Percentiles rank a stretch among this genome's conserved stretches.
Conservation (phyloP, 1,140 invertebrate genomes). For the Musca vetustissima region DNA sequence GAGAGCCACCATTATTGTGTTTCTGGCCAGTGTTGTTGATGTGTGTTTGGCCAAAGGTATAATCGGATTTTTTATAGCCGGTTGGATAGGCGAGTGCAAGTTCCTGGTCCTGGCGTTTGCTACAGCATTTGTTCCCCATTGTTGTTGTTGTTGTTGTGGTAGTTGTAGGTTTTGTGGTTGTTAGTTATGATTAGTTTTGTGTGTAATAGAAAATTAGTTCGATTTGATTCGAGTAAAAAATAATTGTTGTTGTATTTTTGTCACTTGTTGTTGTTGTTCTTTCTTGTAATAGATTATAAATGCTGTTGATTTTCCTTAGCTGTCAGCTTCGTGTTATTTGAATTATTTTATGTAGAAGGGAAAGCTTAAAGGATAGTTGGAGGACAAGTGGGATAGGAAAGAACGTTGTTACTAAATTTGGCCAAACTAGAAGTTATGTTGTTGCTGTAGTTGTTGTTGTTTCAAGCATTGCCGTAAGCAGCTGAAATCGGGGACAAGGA, state of each 20-base stretch:
- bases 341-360: no score
- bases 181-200: conserved; percentile 2
- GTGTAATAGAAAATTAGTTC: not conserved
- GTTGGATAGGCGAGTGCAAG: conserved; percentile 61
- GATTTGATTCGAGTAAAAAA: no score
- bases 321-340: no score
- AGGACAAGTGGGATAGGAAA: no score
- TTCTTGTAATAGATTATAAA: no score
- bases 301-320: no score
- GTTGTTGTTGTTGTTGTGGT: not conserved
- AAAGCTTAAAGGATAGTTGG: no score
- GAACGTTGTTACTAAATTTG: no score
- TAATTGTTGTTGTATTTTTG: no score
- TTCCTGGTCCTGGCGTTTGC: conserved; percentile 72
- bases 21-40: conserved; percentile 56
- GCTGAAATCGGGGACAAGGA: no score
- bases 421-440: no score
- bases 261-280: no score
- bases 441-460: conserved; percentile 2
- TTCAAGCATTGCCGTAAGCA: not conserved
- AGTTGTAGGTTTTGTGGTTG: not conserved
- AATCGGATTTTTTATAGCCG: conserved; percentile 70
- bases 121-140: conserved; percentile 64
- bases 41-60: conserved; percentile 57
- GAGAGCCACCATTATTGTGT: conserved; percentile 66